Conservation (phyloP, 1,140 invertebrate genomes). For the Eueides isabella region DNA sequence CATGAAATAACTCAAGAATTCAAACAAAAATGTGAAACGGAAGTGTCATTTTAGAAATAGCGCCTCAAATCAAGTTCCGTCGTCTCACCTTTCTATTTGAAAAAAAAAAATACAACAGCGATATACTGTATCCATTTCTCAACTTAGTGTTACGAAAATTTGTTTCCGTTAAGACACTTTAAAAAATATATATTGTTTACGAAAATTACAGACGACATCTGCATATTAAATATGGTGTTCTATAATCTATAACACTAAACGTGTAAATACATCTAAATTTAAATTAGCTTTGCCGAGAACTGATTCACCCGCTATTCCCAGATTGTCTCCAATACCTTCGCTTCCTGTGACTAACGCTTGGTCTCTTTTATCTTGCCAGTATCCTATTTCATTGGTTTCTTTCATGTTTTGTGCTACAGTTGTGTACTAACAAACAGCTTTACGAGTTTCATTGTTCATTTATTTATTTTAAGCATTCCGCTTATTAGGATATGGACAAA, state of each 20-base stretch:
- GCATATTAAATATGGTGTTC: background rate
- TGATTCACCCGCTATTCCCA: constrained; percentile 9
- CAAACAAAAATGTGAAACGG: no score
- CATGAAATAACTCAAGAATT: no score
- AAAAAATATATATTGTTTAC: no score
- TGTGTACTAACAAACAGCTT: background rate
- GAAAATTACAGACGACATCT: no score
- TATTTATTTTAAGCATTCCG: background rate
- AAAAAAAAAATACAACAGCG: no score
- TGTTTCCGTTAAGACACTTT: no score
- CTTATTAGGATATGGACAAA: no score
- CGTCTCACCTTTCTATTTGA: no score
- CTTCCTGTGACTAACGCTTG: constrained; percentile 11
- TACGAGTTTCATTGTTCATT: background rate
- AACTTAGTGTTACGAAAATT: no score
- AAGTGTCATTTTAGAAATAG: no score
- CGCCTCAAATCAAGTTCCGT: no score
- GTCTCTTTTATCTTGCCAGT: background rate
- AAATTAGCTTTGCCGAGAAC: background rate
- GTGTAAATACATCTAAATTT: background rate
- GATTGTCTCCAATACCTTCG: constrained; percentile 5
- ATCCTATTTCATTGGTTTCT: constrained; percentile 5
- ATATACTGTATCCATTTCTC: no score
- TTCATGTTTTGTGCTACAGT: background rate
- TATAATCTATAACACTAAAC: background rate